Evolutionary conservation across 2,888 invertebrate genomes (phyloP), one percentile per base, ranked within the genome.

Genomic region (Entomobrya proxima): DNA sequence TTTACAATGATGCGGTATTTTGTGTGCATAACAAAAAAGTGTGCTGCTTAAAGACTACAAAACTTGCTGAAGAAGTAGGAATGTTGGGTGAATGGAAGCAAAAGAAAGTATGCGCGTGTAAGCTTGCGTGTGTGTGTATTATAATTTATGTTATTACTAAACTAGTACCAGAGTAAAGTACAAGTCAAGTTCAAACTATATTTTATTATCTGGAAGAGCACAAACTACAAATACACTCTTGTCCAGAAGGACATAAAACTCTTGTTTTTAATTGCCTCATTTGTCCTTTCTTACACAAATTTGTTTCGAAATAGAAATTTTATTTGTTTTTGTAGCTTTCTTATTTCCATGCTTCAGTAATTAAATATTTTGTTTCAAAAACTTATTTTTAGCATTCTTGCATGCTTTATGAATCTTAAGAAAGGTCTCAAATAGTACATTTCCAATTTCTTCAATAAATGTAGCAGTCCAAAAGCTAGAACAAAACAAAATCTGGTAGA

Each of bases 21-120:
- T 21, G 24, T 52, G 75, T 30, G 11, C 50, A 35, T 37, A 37
- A 55, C 58, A 58, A 76, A 76, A 74, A 76, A 76, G 18, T 50
- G 55, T 37, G 37, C 13, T 37, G 13, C 67, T 67, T 40, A 24
- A 67, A 61, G 61, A 69, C 37, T 9, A 64, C 37, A 18, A 44
- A 9, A 44, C 30, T 24, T 35, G 37, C 11, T 18, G 79, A 44
- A 32, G 18, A 64, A 50, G 6, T 1, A 37, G 21, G 37, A 35
- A 67, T 67, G 64, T 37, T 35, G 37, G 15, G 30, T 37, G 21
- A 11, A 30, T 37, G 37, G 18, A 67, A 37, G 58, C 18, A 44
- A 27, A 64, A n/a, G n/a, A n/a, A 64, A 44, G 44, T 44, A 69
- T 44, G 44, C 44, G 1, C 24, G 67, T 32, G 32, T 61, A 11